Evolutionary conservation across 2,797 vertebrate genomes (phyloP).

Genomic region (Eulemur rubriventer): DNA sequence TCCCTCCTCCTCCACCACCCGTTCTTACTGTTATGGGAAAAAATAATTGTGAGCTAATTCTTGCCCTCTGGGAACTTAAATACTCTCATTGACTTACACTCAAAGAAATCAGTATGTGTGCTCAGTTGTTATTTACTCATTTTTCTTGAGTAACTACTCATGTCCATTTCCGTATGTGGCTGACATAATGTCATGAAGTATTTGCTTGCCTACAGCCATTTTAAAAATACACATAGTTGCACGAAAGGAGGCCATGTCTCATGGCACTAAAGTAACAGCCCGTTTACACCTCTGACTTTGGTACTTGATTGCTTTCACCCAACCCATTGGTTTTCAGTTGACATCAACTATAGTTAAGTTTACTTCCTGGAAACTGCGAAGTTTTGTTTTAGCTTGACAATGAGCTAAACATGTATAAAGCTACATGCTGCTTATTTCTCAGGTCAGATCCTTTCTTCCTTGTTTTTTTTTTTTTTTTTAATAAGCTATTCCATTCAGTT

Average conservation of each 20-base stretch:
- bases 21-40: background rate
- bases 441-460: background rate
- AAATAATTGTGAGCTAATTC: background rate
- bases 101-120: background rate
- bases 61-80: background rate
- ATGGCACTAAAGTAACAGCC: background rate
- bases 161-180: background rate
- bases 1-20: fast-evolving
- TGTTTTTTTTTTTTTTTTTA: background rate
- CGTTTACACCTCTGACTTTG: background rate
- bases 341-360: background rate
- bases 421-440: background rate
- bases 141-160: background rate
- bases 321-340: background rate
- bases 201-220: background rate
- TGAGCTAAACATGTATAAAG: background rate
- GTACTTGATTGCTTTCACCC: background rate
- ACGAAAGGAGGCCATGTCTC: background rate
- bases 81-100: background rate
- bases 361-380: background rate
- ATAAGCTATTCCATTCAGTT: background rate
- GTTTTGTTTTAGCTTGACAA: background rate
- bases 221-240: background rate
- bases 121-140: background rate
- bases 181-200: background rate